Evolutionary conservation across 2,888 invertebrate species (phyloP), one percentile per base, ranked within the genome.

Genomic region (Mechanitis messenoides): DNA sequence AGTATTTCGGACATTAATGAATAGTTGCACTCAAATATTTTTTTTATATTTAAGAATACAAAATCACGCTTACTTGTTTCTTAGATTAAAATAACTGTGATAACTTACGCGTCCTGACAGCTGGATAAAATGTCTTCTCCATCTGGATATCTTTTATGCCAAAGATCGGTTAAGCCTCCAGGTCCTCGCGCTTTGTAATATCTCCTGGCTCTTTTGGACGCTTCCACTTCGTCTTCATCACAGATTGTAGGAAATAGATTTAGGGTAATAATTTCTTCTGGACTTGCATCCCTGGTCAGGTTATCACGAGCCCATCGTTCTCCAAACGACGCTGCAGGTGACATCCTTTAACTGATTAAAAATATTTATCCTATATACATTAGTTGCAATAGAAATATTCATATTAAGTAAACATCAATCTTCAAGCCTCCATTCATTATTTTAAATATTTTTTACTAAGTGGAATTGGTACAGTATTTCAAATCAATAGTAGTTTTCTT

Each of bases 241-340:
- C 89, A 87, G 9, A 84, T 84, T 53, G 70, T 60, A 0, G 77
- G 78, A 71, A 89, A 83, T 38, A 90, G 74, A 56, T 83, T 76
- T 4, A 90, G 78, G 59, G 81, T 71, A 2, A 71, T 70, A 42
- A 86, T 72, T 68, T 90, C 89, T 1, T 86, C 84, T 0, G 78
- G 62, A 5, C 84, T 73, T 0, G 81, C 72, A 4, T 74, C 74
- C 31, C 85, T 78, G 60, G 79, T 77, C 64, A 90, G 83, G 80
- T 89, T 87, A 74, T 86, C 87, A 66, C 77, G 77, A 73, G 88
- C 89, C 89, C 89, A 90, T 88, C 89, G 89, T 78, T 85, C 79
- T 46, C 83, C 78, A 68, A 90, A 90, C 88, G 89, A 88, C 80
- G 89, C 89, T 90, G 89, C 89, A 74, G 79, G 80, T 67, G 84